Percentiles rank a stretch among this genome's conserved stretches.
phyloP scores from a whole-genome alignment of 2,113 vertebrate species.

The Psephotus haematonotus region DNA sequence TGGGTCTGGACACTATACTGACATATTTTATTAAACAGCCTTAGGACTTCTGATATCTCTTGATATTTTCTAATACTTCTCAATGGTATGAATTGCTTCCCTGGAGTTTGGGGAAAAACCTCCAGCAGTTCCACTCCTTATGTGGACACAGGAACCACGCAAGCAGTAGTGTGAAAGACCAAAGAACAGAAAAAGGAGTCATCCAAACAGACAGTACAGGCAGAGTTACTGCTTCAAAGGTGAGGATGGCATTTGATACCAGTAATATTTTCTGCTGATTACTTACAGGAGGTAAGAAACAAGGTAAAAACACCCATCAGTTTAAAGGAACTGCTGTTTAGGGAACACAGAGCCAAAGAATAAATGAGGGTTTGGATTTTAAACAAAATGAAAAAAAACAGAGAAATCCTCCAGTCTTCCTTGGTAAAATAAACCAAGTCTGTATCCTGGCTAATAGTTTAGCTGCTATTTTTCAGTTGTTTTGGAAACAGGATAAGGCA shows the following conservation, averaged over 20 bases:
- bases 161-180: not conserved
- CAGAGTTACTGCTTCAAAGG: not conserved
- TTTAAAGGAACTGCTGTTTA: not conserved
- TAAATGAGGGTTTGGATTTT: not conserved
- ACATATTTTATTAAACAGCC: not conserved
- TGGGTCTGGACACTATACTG: not conserved
- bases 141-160: accelerated
- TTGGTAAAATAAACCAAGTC: not conserved
- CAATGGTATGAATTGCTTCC: not conserved
- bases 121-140: not conserved
- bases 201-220: not conserved
- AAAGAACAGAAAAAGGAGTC: not conserved
- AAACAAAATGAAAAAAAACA: not conserved
- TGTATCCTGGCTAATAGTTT: not conserved
- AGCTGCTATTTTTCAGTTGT: not conserved
- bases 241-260: not conserved
- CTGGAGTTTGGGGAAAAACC: not conserved
- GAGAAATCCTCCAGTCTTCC: not conserved
- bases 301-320: not conserved
- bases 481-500: not conserved
- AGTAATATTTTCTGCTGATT: not conserved
- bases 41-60: not conserved
- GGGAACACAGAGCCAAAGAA: not conserved
- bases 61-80: not conserved
- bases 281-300: not conserved